Percentiles rank a stretch among this genome's conserved stretches.
These are phyloP conservation scores for Oxyruncus cristatus DNA, from an alignment of 2,113 vertebrate genomes.

Conservation along the genomic window DNA sequence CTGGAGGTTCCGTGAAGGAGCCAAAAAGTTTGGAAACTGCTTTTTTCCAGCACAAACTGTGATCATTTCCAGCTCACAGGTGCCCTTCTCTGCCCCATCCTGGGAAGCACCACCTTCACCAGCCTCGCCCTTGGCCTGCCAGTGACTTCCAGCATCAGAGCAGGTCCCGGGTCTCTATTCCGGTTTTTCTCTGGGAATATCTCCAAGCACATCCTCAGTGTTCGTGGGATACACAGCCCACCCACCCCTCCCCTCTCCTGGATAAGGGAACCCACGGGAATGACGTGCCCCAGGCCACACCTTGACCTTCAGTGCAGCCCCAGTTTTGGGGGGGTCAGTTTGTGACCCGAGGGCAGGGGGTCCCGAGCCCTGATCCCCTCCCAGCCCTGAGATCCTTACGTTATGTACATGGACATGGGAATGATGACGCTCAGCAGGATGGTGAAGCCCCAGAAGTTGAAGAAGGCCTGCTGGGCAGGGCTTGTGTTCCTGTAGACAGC, in stretches of 20 bases:
- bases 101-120: not conserved
- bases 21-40: not conserved
- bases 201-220: not conserved
- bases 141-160: rapidly evolving
- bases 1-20: not conserved
- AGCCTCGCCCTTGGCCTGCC: not conserved
- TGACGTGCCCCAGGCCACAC: not conserved
- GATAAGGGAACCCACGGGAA: not conserved
- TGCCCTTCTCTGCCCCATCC: not conserved
- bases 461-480: constrained; percentile 76
- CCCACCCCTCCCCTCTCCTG: rapidly evolving
- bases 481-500: not conserved
- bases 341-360: not conserved
- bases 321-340: not conserved
- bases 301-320: not conserved
- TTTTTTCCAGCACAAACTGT: not conserved
- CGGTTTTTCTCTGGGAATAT: not conserved
- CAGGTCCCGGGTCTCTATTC: not conserved
- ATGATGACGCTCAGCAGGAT: constrained; percentile 87
- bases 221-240: not conserved
- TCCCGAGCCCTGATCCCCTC: not conserved
- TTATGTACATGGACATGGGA: constrained; percentile 90
- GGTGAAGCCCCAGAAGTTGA: constrained; percentile 87
- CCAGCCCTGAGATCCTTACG: constrained; percentile 68
- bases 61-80: not conserved